Evolutionary conservation across 2,113 vertebrate genomes (phyloP).

Genomic region (Dendrocopos noguchii): DNA sequence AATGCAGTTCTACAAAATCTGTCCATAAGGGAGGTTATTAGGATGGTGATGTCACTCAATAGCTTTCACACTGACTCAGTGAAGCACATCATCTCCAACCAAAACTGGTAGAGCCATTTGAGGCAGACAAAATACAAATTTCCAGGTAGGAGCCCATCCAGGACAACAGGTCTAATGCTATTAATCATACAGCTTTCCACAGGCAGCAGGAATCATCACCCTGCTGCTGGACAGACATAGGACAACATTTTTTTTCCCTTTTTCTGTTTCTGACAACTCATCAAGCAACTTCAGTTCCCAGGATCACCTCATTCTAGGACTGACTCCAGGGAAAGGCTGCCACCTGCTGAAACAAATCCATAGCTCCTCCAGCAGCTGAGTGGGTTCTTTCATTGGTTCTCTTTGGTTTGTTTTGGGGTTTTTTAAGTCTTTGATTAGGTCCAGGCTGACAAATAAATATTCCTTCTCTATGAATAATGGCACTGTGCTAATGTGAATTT

Average conservation of each 20-base stretch:
- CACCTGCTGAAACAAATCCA: constrained; percentile 38
- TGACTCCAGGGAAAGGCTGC: constrained; percentile 5
- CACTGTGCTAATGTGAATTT: not conserved
- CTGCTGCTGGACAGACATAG: no score
- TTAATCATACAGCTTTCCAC: not conserved
- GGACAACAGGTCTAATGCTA: not conserved
- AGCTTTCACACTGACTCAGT: not conserved
- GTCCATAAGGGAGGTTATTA: not conserved
- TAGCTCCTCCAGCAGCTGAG: not conserved
- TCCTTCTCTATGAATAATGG: not conserved
- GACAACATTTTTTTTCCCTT: no score
- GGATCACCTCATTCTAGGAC: not conserved
- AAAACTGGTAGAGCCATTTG: not conserved
- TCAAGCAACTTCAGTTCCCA: not conserved
- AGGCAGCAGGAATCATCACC: not conserved
- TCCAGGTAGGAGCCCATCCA: not conserved
- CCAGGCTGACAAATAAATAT: not conserved
- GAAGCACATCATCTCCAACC: not conserved
- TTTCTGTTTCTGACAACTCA: not conserved
- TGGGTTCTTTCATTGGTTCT: not conserved
- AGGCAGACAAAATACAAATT: not conserved
- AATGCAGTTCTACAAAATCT: not conserved
- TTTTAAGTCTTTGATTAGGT: not conserved
- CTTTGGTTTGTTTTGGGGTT: not conserved
- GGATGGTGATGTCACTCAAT: not conserved